A percentile compares a stretch with the other conserved stretches of the same genome.
Conservation (phyloP, 2,797 vertebrate genomes). For the Eulemur coronatus region DNA sequence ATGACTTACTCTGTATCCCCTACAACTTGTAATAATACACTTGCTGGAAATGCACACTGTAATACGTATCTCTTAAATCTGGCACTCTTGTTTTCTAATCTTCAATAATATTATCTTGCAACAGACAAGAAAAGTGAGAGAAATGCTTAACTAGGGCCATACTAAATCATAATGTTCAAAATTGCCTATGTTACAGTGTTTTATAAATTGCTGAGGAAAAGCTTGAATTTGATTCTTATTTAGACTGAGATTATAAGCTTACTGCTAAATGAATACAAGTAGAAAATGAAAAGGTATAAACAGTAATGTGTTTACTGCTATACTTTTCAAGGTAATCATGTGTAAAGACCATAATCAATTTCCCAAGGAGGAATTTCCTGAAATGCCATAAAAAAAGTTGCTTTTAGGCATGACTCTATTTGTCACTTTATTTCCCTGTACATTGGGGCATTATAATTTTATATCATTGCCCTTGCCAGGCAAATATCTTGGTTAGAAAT, state of each 20-base stretch:
- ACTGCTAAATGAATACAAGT: background rate
- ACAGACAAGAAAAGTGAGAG: background rate
- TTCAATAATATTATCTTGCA: background rate
- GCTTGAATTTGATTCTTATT: background rate
- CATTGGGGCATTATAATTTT: background rate
- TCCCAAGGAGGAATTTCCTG: background rate
- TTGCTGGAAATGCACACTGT: background rate
- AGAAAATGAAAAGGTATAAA: background rate
- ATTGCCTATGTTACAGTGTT: background rate
- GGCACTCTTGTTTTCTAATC: background rate
- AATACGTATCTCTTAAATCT: background rate
- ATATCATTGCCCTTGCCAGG: background rate
- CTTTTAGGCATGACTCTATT: background rate
- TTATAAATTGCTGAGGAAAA: background rate
- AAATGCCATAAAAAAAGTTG: background rate
- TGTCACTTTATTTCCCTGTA: background rate
- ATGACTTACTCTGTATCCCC: background rate
- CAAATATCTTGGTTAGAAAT: background rate
- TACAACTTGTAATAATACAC: background rate
- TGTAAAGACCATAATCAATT: background rate
- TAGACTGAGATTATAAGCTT: background rate
- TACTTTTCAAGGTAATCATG: background rate
- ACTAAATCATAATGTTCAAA: background rate
- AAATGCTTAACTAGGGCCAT: background rate
- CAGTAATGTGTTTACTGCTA: background rate